phyloP scores from a whole-genome alignment of 2,797 vertebrate species.

The Neopelma chrysocephalum region DNA sequence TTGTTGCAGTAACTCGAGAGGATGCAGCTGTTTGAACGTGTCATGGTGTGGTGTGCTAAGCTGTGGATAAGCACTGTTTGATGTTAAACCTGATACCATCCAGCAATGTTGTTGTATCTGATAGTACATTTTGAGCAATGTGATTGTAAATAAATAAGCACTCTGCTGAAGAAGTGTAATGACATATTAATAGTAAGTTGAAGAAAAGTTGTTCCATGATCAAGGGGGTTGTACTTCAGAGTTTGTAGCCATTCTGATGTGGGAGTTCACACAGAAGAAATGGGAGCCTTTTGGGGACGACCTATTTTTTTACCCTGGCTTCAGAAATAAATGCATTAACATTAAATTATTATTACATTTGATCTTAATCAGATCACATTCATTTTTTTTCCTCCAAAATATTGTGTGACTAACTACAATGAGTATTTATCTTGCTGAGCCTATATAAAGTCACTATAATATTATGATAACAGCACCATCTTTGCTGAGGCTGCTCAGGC shows the following conservation, averaged over 20 bases:
- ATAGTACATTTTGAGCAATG: not conserved
- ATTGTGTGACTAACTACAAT: not conserved
- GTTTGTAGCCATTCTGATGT: not conserved
- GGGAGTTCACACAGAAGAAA: not conserved
- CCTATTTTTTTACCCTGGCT: not conserved
- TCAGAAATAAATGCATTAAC: not conserved
- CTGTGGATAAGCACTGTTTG: not conserved
- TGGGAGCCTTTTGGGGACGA: accelerated
- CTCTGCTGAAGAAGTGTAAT: not conserved
- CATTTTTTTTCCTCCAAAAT: accelerated
- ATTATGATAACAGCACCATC: not conserved
- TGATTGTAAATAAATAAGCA: not conserved
- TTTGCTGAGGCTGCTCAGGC: not conserved
- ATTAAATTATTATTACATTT: not conserved
- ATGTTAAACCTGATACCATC: not conserved
- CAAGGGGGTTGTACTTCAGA: not conserved
- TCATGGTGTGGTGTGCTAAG: not conserved
- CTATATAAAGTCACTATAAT: not conserved
- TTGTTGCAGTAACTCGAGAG: not conserved
- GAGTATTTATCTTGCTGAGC: not conserved
- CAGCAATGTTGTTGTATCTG: not conserved
- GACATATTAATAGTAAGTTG: not conserved
- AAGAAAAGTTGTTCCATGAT: not conserved
- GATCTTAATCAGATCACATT: not conserved
- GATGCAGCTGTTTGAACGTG: not conserved